Evolutionary conservation across 2,888 invertebrate species (phyloP).

Genomic region (Gortyna flavago): DNA sequence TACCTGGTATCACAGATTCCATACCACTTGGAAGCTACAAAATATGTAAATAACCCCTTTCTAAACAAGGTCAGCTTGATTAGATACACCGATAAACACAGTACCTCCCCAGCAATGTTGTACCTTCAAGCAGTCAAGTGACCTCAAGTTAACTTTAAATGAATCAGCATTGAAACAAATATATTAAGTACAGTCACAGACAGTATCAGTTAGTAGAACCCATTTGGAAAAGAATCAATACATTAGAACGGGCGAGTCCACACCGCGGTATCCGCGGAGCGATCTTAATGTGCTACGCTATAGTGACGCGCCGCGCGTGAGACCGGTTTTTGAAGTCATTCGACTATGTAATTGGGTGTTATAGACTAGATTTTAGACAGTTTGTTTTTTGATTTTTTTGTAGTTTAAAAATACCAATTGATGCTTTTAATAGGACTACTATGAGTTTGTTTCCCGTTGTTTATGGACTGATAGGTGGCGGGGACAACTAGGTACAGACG

Average conservation of each 20-base stretch:
- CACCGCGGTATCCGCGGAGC: conserved; percentile 52
- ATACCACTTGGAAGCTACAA: not conserved
- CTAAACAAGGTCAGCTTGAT: not conserved
- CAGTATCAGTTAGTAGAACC: conserved; percentile 41
- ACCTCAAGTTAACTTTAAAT: conserved; percentile 7
- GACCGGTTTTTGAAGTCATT: conserved; percentile 24
- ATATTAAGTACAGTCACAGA: conserved; percentile 36
- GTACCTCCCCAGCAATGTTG: too few relatives aligned
- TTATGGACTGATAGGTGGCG: not conserved
- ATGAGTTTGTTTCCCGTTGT: too few relatives aligned
- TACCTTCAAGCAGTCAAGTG: not conserved
- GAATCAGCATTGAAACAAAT: conserved; percentile 33
- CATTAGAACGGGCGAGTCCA: conserved; percentile 55
- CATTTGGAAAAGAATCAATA: conserved; percentile 66
- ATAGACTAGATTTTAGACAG: not conserved
- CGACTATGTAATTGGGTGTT: not conserved
- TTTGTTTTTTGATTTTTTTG: not conserved
- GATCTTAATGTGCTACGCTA: conserved; percentile 63
- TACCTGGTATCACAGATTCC: not conserved
- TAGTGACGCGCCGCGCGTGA: conserved; percentile 44
- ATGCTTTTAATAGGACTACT: not conserved
- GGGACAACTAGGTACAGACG: too few relatives aligned
- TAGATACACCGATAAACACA: not conserved
- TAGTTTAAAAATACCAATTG: not conserved
- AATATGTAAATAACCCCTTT: not conserved